A percentile compares a stretch with the other conserved stretches of the same genome.
phyloP scores from a whole-genome alignment of 2,888 invertebrate species.

The Drosophila antonietae region DNA sequence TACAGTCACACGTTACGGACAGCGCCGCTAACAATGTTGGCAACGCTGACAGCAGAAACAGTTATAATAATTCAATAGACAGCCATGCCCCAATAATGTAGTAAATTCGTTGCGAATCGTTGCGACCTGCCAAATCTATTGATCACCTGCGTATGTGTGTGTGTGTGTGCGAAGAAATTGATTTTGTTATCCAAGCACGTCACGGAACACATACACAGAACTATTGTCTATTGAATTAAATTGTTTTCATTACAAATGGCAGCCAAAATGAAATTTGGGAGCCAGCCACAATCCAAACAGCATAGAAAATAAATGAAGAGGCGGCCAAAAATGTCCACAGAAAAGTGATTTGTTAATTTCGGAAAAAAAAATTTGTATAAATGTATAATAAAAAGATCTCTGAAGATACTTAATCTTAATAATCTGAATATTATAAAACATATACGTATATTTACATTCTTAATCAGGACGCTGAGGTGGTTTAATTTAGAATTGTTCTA shows the following conservation, averaged over 20 bases:
- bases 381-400: background rate
- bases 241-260: slow-evolving; percentile 76
- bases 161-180: slow-evolving; percentile 58
- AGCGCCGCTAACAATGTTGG: slow-evolving; percentile 61
- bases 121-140: slow-evolving; percentile 73
- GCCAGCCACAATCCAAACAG: slow-evolving; percentile 19
- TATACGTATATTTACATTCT: no score
- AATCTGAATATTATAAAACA: no score
- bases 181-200: slow-evolving; percentile 78
- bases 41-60: slow-evolving; percentile 76
- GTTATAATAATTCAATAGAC: slow-evolving; percentile 79
- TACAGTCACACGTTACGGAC: slow-evolving; percentile 26
- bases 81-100: slow-evolving; percentile 70
- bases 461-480: no score
- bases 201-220: slow-evolving; percentile 55
- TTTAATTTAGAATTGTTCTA: no score
- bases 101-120: slow-evolving; percentile 70
- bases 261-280: slow-evolving; percentile 58
- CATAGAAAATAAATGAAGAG: slow-evolving; percentile 10
- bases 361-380: background rate
- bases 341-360: background rate
- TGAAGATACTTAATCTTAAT: background rate
- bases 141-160: slow-evolving; percentile 54
- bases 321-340: background rate
- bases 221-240: slow-evolving; percentile 79